Evolutionary conservation across 2,888 invertebrate genomes (phyloP).

Genomic region (Eristalis intricaria): DNA sequence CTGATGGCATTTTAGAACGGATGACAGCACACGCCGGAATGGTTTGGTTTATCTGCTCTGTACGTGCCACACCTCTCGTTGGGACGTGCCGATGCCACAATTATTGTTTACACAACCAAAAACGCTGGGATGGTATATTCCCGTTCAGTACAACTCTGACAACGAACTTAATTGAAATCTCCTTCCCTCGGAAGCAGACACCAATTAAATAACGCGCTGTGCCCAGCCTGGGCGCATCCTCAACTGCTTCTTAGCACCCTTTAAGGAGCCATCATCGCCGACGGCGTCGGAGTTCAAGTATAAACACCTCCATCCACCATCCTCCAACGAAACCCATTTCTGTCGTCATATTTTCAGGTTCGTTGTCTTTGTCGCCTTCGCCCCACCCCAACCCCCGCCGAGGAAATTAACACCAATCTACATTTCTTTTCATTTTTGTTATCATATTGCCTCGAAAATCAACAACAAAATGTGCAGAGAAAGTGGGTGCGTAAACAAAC

Average conservation of each 20-base stretch:
- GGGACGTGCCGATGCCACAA: background rate
- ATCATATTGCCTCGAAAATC: slow-evolving; percentile 34
- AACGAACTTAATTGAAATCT: background rate
- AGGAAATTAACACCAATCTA: slow-evolving; percentile 43
- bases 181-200: slow-evolving; percentile 15
- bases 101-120: slow-evolving; percentile 50
- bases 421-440: slow-evolving; percentile 40
- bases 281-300: slow-evolving; percentile 26
- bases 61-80: background rate
- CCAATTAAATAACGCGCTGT: slow-evolving; percentile 7
- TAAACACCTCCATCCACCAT: slow-evolving; percentile 47
- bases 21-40: background rate
- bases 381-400: background rate
- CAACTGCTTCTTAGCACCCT: slow-evolving; percentile 25
- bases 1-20: no score
- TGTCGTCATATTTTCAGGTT: slow-evolving; percentile 33
- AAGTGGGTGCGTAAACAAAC: slow-evolving; percentile 64
- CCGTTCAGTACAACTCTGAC: background rate
- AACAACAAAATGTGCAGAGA: slow-evolving; percentile 53
- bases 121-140: slow-evolving; percentile 30
- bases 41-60: background rate
- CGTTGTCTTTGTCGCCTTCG: background rate
- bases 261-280: slow-evolving; percentile 25
- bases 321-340: slow-evolving; percentile 36
- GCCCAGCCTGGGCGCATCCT: slow-evolving; percentile 26